These are phyloP conservation scores for Aurelia sp. DNA, from an alignment of 30 jellyfish, hydroid and myxozoan genomes.

Conservation along the genomic window DNA sequence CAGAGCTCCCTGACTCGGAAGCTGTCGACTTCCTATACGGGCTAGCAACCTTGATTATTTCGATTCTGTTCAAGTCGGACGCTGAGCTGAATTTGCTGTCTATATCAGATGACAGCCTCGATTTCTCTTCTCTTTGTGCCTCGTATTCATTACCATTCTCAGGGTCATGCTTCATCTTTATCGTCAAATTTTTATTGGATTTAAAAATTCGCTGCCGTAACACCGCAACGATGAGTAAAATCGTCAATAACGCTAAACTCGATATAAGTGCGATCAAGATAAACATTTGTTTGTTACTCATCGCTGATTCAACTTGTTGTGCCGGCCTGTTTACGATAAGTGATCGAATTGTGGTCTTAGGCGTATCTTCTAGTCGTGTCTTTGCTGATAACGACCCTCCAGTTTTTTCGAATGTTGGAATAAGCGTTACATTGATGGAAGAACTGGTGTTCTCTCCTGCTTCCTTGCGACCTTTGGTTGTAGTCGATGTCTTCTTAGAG, in stretches of 20 bases:
- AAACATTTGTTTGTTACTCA: conserved; percentile 60
- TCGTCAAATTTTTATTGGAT: conserved; percentile 51
- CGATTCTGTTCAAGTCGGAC: conserved; percentile 52
- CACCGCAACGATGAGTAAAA: conserved; percentile 45
- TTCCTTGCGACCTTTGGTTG: not conserved
- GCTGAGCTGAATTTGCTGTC: conserved; percentile 37
- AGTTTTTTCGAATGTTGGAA: conserved; percentile 9
- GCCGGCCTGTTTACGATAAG: conserved; percentile 39
- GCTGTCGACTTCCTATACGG: conserved; percentile 61
- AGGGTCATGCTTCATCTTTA: conserved; percentile 60
- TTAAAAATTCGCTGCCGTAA: conserved; percentile 66
- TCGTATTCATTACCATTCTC: conserved; percentile 37
- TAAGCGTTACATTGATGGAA: not conserved
- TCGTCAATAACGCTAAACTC: conserved; percentile 51
- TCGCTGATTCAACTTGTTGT: not conserved
- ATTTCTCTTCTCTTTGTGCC: conserved; percentile 8
- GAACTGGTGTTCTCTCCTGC: not conserved
- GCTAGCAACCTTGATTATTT: conserved; percentile 42
- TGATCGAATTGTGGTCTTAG: conserved; percentile 22
- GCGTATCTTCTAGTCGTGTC: not conserved
- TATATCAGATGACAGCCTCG: conserved; percentile 9
- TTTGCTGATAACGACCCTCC: conserved; percentile 12
- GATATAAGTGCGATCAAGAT: conserved; percentile 55
- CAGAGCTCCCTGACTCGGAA: conserved; percentile 59
- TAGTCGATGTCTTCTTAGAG: not conserved